phyloP scores from a whole-genome alignment of 2,113 vertebrate species.

The Salminus brasiliensis region DNA sequence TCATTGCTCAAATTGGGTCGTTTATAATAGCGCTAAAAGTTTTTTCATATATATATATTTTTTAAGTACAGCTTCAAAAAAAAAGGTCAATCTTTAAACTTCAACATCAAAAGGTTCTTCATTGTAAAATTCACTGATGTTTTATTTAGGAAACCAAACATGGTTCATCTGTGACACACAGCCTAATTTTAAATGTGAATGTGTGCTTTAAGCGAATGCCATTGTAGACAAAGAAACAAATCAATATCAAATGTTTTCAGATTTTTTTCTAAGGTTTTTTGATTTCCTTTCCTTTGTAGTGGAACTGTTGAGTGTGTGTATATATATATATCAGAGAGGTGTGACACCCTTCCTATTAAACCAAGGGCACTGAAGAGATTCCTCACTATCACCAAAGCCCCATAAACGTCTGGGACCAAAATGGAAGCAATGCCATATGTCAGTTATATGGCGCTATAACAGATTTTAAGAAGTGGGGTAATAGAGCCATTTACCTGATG shows the following conservation, averaged over 20 bases:
- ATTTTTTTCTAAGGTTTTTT: slow-evolving; percentile 57
- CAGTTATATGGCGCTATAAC: slow-evolving; percentile 82
- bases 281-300: slow-evolving; percentile 61
- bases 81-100: too few species aligned
- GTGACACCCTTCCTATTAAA: slow-evolving; percentile 80
- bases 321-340: slow-evolving; percentile 75
- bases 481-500: slow-evolving; percentile 79
- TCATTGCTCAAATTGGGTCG: slow-evolving; percentile 10
- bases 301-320: slow-evolving; percentile 57
- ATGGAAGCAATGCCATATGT: slow-evolving; percentile 78
- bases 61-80: too few species aligned
- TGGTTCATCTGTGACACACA: background rate
- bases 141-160: background rate
- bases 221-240: slow-evolving; percentile 11
- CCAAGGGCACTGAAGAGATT: slow-evolving; percentile 80
- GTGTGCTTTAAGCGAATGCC: background rate
- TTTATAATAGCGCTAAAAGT: slow-evolving; percentile 18
- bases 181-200: background rate
- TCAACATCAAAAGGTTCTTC: too few species aligned
- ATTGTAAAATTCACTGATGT: background rate
- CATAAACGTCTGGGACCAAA: slow-evolving; percentile 80
- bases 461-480: slow-evolving; percentile 78
- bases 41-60: background rate
- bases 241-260: slow-evolving; percentile 19
- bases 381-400: slow-evolving; percentile 75